These are phyloP conservation scores for Cricetomys ansorgei DNA, from an alignment of 2,113 vertebrate species.

Conservation along the genomic window DNA sequence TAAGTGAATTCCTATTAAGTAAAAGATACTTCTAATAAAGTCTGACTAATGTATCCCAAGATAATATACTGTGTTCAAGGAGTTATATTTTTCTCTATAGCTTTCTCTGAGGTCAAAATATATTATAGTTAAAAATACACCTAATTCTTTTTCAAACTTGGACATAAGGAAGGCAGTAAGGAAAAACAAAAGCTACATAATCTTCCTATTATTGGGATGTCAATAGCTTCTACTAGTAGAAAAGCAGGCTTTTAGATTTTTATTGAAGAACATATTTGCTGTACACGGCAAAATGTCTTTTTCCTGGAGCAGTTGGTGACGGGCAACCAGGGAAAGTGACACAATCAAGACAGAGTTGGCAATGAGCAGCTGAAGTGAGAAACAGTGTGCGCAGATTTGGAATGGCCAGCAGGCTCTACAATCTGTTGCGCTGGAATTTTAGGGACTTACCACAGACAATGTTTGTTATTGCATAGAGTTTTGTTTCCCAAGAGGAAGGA, in stretches of 20 bases:
- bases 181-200: not conserved
- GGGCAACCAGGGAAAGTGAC: conserved; percentile 27
- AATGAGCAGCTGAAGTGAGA: not conserved
- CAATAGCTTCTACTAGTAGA: not conserved
- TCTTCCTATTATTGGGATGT: not conserved
- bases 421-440: conserved; percentile 74
- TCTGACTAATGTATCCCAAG: conserved; percentile 20
- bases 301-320: not conserved
- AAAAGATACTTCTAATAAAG: conserved; percentile 52
- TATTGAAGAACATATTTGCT: not conserved
- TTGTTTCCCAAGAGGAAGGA: conserved; percentile 71
- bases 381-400: conserved; percentile 41
- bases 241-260: not conserved
- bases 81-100: conserved; percentile 30
- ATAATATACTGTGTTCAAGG: conserved; percentile 31
- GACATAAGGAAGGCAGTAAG: not conserved
- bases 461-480: conserved; percentile 73
- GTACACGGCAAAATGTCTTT: not conserved
- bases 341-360: conserved; percentile 43
- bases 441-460: conserved; percentile 77
- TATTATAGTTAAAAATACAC: conserved; percentile 40
- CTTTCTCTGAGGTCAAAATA: conserved; percentile 41
- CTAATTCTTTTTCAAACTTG: not conserved
- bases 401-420: conserved; percentile 22
- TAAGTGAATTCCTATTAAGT: conserved; percentile 45